Evolutionary conservation across 2,797 vertebrate species (phyloP).

Genomic region (Luscinia luscinia): DNA sequence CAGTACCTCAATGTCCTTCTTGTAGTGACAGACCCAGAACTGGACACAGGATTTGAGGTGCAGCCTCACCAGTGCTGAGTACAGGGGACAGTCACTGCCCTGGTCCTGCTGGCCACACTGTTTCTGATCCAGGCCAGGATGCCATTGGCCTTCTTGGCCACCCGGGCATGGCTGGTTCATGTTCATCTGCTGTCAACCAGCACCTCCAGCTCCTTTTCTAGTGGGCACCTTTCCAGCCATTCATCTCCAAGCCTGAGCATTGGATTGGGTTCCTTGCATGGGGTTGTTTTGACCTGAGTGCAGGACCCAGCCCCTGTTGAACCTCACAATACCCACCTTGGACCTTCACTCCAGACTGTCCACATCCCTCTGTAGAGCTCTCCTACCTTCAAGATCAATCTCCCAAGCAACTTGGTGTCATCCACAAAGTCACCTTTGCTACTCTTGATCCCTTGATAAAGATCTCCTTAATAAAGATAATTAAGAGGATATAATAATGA

Average conservation of each 20-base stretch:
- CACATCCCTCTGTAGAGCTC: neutral
- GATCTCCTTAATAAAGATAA: neutral
- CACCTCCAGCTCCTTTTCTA: neutral
- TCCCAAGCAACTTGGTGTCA: neutral
- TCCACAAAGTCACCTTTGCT: neutral
- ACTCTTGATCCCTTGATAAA: neutral
- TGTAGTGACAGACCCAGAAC: neutral
- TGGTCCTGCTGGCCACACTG: neutral
- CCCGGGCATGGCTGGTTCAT: neutral
- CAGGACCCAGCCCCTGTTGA: neutral
- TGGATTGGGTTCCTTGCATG: neutral
- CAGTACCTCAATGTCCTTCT: neutral
- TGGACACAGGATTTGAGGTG: rapidly evolving
- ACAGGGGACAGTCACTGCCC: neutral
- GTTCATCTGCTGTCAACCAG: neutral
- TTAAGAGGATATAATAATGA: neutral
- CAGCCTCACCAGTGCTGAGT: neutral
- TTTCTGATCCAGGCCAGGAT: neutral
- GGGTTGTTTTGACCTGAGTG: neutral
- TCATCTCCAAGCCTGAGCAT: neutral
- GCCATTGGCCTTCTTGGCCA: rapidly evolving
- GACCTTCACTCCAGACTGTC: neutral
- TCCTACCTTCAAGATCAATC: neutral
- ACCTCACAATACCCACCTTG: neutral
- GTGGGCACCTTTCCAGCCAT: neutral